Base-by-base conservation (phyloP, 2,888 invertebrate species). In the Octonoba sinensis region DNA sequence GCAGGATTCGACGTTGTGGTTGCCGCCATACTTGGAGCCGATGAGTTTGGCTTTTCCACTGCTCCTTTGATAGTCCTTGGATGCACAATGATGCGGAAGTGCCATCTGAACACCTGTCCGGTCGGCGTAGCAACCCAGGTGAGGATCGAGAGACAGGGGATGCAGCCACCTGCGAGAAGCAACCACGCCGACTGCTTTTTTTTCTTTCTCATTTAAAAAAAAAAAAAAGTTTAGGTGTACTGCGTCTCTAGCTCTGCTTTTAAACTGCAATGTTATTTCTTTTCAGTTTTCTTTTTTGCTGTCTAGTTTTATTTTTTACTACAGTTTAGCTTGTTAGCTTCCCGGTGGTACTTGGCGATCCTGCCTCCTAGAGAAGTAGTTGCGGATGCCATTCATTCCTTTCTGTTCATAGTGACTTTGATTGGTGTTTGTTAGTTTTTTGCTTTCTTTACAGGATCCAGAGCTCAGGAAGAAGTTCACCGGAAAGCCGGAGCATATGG, bases 21-120 rank as follows among this genome's bases (percentile, higher is more conserved):
- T 27, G 99, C 97, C 1, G 98, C 97, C 0, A 88, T 98, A 57
- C 90, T 99, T 54, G 99, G 99, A 27, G 99, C 99, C 12, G 99
- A 99, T 89, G 99, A 99, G 89, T 96, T 98, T 88, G 99, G 98
- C 24, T 96, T 99, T 90, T 97, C 97, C 88, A 99, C 99, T 0
- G 99, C 98, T 2, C 99, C 99, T 0, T 91, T 99, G 70, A 98
- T 99, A 87, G 97, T 95, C 1, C 93, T 99, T 89, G 99, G 99
- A 3, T 99, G 99, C 88, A 99, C 98, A 0, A 99, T 99, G 99
- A 99, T 99, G 99, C 92, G 99, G 78, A 99, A 99, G 89, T 99
- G 99, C 87, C 99, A 99, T 89, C 90, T 99, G 86, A 99, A 99
- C 90, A 99, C 99, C 11, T 99, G 99, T 86, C 99, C 99, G 0